Percentiles rank a stretch among this genome's conserved stretches.
phyloP scores from a whole-genome alignment of 2,113 vertebrate genomes.

The Cromileptes altivelis region DNA sequence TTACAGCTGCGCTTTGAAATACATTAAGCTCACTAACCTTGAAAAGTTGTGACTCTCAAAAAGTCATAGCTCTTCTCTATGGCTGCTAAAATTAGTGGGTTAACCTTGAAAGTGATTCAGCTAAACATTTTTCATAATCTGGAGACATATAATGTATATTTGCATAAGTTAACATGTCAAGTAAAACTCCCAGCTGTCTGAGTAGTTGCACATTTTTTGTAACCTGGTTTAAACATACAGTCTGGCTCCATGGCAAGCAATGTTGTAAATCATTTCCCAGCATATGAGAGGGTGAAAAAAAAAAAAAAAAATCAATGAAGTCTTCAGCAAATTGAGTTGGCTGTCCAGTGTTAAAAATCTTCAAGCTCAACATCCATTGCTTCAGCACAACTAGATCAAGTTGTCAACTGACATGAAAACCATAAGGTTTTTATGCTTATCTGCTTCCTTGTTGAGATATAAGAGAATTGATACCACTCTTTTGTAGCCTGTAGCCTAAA shows the following conservation, averaged over 20 bases:
- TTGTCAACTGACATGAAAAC: slow-evolving; percentile 58
- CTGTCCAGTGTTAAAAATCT: slow-evolving; percentile 60
- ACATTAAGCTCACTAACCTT: slow-evolving; percentile 9
- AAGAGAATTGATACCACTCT: too few relatives aligned
- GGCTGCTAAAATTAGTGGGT: background rate
- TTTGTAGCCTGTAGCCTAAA: too few relatives aligned
- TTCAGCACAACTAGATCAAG: slow-evolving; percentile 66
- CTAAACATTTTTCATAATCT: background rate
- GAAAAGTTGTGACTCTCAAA: slow-evolving; percentile 26
- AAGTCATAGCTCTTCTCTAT: background rate
- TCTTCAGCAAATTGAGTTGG: slow-evolving; percentile 39
- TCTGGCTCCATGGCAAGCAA: background rate
- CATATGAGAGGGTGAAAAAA: background rate
- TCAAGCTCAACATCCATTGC: slow-evolving; percentile 58
- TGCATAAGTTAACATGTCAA: background rate
- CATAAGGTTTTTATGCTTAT: slow-evolving; percentile 29
- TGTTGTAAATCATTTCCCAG: slow-evolving; percentile 76
- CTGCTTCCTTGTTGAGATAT: background rate
- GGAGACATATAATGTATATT: background rate
- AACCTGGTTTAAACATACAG: background rate
- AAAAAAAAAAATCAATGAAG: slow-evolving; percentile 5
- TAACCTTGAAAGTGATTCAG: slow-evolving; percentile 23
- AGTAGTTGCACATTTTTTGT: background rate
- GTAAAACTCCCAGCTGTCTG: background rate
- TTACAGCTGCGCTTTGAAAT: slow-evolving; percentile 23